Conservation (phyloP, 2,888 invertebrate species). For the Marronus borbonicus region DNA sequence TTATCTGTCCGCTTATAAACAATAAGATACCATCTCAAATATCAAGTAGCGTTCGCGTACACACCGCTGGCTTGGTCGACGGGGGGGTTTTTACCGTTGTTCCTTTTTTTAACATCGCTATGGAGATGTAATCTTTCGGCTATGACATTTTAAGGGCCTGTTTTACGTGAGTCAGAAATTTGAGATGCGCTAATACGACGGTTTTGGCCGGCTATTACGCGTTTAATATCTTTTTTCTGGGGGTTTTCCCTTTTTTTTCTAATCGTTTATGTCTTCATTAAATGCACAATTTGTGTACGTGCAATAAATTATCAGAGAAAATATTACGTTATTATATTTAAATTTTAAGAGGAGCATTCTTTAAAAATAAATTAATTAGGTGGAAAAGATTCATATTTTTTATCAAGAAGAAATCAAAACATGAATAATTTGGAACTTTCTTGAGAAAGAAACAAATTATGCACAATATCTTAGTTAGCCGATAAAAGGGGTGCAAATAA, state of each 20-base stretch:
- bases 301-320: too few relatives aligned
- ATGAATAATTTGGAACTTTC: too few relatives aligned
- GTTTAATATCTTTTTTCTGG: slow-evolving; percentile 3
- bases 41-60: slow-evolving; percentile 52
- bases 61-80: slow-evolving; percentile 44
- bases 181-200: slow-evolving; percentile 48
- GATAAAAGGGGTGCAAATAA: too few relatives aligned
- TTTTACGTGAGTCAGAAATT: slow-evolving; percentile 53
- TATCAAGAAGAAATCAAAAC: too few relatives aligned
- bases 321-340: too few relatives aligned
- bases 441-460: too few relatives aligned
- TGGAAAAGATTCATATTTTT: too few relatives aligned
- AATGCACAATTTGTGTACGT: too few relatives aligned
- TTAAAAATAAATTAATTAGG: too few relatives aligned
- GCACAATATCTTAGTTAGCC: too few relatives aligned
- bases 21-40: slow-evolving; percentile 56
- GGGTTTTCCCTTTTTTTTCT: not conserved
- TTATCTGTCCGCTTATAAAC: slow-evolving; percentile 55
- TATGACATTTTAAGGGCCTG: slow-evolving; percentile 52
- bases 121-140: slow-evolving; percentile 55
- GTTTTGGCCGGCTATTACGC: slow-evolving; percentile 41
- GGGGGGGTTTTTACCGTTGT: slow-evolving; percentile 48
- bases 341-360: too few relatives aligned
- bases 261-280: too few relatives aligned
- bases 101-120: slow-evolving; percentile 49